phyloP scores from a whole-genome alignment of 2,113 vertebrate genomes.

The Cisticola juncidis region DNA sequence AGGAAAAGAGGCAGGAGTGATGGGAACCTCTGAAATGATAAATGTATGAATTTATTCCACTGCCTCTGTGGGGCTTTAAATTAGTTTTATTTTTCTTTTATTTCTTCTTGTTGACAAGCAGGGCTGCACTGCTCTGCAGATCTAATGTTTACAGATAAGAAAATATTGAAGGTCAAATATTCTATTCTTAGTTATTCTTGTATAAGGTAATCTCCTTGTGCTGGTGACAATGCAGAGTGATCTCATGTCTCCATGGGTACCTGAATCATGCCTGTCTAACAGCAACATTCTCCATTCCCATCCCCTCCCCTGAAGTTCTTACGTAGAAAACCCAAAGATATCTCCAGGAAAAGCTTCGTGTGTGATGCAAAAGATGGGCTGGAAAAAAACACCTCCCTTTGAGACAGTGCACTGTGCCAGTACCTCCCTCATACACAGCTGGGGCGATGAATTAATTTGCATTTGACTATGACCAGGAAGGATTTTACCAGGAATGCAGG shows the following conservation, averaged over 20 bases:
- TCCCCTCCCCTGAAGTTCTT: neutral
- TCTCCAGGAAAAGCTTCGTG: neutral
- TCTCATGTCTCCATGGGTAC: conserved; percentile 4
- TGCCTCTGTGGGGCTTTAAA: conserved; percentile 22
- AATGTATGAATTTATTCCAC: conserved; percentile 46
- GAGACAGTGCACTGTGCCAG: neutral
- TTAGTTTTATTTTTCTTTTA: conserved; percentile 49
- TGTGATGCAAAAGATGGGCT: neutral
- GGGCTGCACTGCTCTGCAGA: neutral
- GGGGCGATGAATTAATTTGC: neutral
- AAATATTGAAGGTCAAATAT: conserved; percentile 38
- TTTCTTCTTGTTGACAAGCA: conserved; percentile 42
- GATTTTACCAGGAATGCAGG: neutral
- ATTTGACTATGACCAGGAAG: neutral
- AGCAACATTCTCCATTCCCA: neutral
- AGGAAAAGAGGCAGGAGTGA: neutral
- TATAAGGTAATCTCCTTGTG: neutral
- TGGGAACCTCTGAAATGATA: conserved; percentile 47
- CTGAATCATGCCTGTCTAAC: neutral
- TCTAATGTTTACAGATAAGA: conserved; percentile 35
- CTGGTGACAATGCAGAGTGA: neutral
- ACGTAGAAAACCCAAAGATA: neutral
- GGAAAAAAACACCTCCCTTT: neutral
- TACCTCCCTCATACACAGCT: fast-evolving
- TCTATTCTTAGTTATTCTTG: conserved; percentile 9